These are phyloP conservation scores for Blastobasis adustella DNA, from an alignment of 2,888 invertebrate species.

Conservation along the genomic window DNA sequence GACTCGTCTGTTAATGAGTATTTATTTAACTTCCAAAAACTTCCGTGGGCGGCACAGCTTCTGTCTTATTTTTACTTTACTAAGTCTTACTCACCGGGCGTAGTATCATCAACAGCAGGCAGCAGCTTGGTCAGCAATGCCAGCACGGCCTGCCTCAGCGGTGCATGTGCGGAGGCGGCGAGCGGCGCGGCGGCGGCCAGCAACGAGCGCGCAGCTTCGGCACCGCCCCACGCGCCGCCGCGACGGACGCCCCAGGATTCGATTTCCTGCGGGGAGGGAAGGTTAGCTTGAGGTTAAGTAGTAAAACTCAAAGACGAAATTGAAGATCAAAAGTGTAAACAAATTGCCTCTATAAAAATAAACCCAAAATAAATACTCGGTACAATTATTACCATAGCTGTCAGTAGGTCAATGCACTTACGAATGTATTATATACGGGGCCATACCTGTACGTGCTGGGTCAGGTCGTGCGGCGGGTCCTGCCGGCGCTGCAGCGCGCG, in stretches of 20 bases:
- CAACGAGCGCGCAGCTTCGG: conserved; percentile 28
- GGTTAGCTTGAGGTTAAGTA: no score
- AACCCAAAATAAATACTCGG: no score
- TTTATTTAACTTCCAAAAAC: no score
- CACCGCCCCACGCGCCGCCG: conserved; percentile 65
- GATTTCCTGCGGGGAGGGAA: conserved; percentile 40
- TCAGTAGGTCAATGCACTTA: no score
- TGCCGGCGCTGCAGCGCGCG: conserved; percentile 42
- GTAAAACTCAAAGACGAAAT: no score
- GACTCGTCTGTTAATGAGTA: no score
- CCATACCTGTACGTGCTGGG: conserved; percentile 41
- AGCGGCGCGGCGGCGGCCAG: conserved; percentile 68
- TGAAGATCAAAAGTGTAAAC: no score
- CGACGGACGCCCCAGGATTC: conserved; percentile 61
- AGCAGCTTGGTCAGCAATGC: conserved; percentile 71
- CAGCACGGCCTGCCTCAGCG: conserved; percentile 82
- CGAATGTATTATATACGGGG: no score
- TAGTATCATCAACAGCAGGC: conserved; percentile 46
- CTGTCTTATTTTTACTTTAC: no score
- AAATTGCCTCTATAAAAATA: no score
- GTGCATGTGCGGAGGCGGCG: conserved; percentile 56
- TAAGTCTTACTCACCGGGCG: conserved; percentile 49
- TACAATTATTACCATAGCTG: no score
- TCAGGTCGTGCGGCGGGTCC: conserved; percentile 42
- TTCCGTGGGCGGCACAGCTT: no score